Conservation (phyloP, 2,888 invertebrate species). For the Syrista parreyssii region DNA sequence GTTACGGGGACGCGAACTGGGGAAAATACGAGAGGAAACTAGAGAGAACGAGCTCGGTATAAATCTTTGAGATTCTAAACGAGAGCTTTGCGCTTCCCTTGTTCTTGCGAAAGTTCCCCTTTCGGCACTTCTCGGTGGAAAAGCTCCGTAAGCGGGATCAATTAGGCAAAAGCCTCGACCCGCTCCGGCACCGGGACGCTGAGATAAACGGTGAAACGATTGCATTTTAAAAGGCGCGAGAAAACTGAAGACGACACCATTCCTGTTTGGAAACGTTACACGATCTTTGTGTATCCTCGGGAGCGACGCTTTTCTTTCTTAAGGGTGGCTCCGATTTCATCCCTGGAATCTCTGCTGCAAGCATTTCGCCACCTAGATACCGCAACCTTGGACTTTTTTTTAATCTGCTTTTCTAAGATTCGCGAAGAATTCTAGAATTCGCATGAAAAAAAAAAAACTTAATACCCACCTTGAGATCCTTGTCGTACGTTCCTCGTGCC, state of each 20-base stretch:
- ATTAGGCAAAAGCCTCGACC: constrained; percentile 4
- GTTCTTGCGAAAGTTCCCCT: not conserved
- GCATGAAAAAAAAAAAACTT: not conserved
- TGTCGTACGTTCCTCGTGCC: not conserved
- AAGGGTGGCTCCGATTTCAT: not conserved
- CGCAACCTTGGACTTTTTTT: not conserved
- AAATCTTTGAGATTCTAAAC: not conserved
- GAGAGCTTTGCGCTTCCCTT: not conserved
- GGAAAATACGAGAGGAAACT: not conserved
- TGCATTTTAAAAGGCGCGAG: not conserved
- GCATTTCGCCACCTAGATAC: not conserved
- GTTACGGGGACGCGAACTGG: not conserved
- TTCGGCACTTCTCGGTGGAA: not conserved
- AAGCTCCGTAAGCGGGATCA: constrained; percentile 6
- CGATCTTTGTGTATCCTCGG: not conserved
- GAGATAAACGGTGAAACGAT: constrained; percentile 5
- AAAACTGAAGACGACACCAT: not conserved
- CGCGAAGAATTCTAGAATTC: not conserved
- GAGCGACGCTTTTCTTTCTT: not conserved
- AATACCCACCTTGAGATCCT: not conserved
- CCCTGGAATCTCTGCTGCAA: not conserved
- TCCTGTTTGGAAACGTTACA: no score
- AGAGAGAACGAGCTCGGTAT: not conserved
- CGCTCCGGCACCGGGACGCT: not conserved
- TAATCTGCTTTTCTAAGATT: not conserved